A percentile compares a stretch with the other conserved stretches of the same genome.
These are phyloP conservation scores for Calliopsis andreniformis DNA, from an alignment of 1,140 invertebrate species.

Conservation along the genomic window DNA sequence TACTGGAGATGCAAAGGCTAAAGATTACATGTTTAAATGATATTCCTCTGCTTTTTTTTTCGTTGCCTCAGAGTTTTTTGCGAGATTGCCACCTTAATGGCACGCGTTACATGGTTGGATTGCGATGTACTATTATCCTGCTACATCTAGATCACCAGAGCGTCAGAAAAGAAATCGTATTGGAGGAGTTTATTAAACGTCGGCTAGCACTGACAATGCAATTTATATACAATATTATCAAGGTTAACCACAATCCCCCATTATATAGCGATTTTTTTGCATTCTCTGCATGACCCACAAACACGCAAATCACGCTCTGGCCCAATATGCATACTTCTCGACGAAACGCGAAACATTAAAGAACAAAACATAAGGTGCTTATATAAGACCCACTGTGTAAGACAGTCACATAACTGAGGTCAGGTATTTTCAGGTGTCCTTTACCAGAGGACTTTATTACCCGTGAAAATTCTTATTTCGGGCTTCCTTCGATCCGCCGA, in stretches of 20 bases:
- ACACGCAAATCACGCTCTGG: background rate
- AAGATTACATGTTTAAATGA: background rate
- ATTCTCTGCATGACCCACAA: background rate
- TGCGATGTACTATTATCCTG: no score
- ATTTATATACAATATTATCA: conserved; percentile 38
- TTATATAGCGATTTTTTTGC: conserved; percentile 22
- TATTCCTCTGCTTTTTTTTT: background rate
- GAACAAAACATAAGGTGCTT: background rate
- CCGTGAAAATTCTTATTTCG: background rate
- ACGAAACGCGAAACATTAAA: background rate
- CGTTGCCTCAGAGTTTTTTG: background rate
- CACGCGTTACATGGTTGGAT: background rate
- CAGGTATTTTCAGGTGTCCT: background rate
- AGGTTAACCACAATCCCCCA: conserved; percentile 59
- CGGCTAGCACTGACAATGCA: conserved; percentile 29
- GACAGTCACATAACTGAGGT: background rate
- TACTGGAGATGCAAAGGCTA: background rate
- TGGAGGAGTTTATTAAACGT: conserved; percentile 19
- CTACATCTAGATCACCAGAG: conserved; percentile 1
- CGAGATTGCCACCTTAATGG: background rate
- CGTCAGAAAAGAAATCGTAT: background rate
- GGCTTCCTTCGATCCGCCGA: background rate
- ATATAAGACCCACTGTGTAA: background rate
- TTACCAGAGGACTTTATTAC: background rate
- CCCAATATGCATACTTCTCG: background rate